phyloP scores from a whole-genome alignment of 64 coral and sea anemone species.

The Dendrophyllia cribrosa region DNA sequence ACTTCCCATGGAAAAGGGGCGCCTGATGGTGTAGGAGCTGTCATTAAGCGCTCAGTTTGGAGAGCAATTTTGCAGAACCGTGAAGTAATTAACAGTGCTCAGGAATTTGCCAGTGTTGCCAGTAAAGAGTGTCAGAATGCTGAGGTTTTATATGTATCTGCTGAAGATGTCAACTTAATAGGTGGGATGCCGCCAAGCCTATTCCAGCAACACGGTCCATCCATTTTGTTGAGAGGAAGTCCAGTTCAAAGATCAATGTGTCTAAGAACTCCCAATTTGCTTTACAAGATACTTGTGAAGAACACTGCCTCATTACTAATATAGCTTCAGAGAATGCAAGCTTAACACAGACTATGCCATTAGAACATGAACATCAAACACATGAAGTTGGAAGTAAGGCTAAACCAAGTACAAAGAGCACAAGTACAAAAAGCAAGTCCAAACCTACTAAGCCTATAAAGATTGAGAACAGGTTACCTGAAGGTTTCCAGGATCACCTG shows the following conservation, averaged over 20 bases:
- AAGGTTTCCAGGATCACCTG: slow-evolving; percentile 8
- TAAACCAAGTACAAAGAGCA: too few relatives aligned
- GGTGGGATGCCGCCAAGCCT: not conserved
- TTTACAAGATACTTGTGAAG: slow-evolving; percentile 33
- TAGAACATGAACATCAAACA: not conserved
- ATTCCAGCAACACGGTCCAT: slow-evolving; percentile 52
- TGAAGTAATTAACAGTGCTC: slow-evolving; percentile 62
- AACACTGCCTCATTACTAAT: slow-evolving; percentile 49
- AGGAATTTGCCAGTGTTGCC: slow-evolving; percentile 60
- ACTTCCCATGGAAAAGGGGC: slow-evolving; percentile 80
- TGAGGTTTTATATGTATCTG: slow-evolving; percentile 45
- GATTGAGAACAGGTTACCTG: slow-evolving; percentile 25
- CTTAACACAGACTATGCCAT: not conserved
- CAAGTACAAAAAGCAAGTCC: too few relatives aligned
- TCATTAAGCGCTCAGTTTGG: slow-evolving; percentile 64
- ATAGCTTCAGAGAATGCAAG: not conserved
- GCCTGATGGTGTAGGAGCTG: slow-evolving; percentile 58
- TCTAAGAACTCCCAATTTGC: slow-evolving; percentile 63
- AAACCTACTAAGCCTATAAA: not conserved
- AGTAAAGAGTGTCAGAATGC: slow-evolving; percentile 49
- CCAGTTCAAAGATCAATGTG: not conserved
- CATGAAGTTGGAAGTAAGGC: not conserved
- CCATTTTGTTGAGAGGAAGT: slow-evolving; percentile 26
- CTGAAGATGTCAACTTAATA: not conserved
- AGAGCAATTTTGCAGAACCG: slow-evolving; percentile 46